Evolutionary conservation across 2,888 invertebrate species (phyloP).

Genomic region (Acleris holmiana): DNA sequence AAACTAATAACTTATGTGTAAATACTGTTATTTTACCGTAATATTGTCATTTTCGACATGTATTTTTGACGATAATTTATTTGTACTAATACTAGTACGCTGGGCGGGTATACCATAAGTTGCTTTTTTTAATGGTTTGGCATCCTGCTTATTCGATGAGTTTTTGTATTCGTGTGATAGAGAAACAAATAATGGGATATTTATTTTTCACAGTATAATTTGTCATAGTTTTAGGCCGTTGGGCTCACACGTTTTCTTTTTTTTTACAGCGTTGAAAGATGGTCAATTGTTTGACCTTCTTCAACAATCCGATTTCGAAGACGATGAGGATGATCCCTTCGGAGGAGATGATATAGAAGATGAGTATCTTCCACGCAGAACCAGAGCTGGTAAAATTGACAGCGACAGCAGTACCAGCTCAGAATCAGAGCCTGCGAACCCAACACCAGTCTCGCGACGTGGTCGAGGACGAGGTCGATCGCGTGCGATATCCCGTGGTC

Average conservation of each 20-base stretch:
- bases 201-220: slow-evolving; percentile 1
- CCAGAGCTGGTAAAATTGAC: background rate
- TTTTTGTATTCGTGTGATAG: slow-evolving; percentile 3
- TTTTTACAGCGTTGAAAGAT: too few species aligned
- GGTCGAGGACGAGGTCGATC: too few species aligned
- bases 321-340: slow-evolving; percentile 9
- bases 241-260: too few species aligned
- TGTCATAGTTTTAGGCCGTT: too few species aligned
- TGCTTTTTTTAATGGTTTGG: background rate
- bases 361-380: slow-evolving; percentile 6
- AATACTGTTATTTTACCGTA: slow-evolving; percentile 15
- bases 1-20: slow-evolving; percentile 9
- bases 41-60: slow-evolving; percentile 4
- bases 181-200: too few species aligned
- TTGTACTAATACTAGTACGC: slow-evolving; percentile 12
- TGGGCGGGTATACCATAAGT: background rate
- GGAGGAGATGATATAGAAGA: slow-evolving; percentile 6
- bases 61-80: too few species aligned
- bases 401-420: background rate
- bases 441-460: too few species aligned
- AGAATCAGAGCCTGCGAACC: too few species aligned
- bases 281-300: slow-evolving; percentile 1
- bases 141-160: slow-evolving; percentile 2
- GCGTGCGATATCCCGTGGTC: too few species aligned
- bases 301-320: slow-evolving; percentile 2